These are phyloP conservation scores for Leptonema lineaticorne DNA, from an alignment of 1,140 invertebrate species.

Conservation along the genomic window DNA sequence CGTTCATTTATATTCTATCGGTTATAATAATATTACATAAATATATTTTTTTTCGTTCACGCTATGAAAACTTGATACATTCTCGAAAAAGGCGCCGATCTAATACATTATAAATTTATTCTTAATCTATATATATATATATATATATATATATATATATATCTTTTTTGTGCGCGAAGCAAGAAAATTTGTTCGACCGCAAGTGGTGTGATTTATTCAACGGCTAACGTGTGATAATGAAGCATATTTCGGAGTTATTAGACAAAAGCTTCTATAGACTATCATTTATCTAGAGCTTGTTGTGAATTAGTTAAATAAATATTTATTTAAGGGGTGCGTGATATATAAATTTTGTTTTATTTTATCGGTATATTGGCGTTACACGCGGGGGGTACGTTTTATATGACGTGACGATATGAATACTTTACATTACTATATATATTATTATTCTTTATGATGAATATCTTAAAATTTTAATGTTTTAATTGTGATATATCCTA, in stretches of 20 bases:
- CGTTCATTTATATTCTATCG: not conserved
- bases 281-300: constrained; percentile 17
- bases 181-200: constrained; percentile 29
- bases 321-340: constrained; percentile 31
- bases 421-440: no score
- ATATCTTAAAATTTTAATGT: no score
- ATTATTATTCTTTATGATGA: no score
- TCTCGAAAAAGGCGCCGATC: not conserved
- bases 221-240: constrained; percentile 41
- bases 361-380: not conserved
- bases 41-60: no score
- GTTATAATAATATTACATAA: not conserved
- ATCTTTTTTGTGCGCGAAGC: not conserved
- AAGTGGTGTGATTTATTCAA: constrained; percentile 40
- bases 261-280: not conserved
- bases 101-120: not conserved
- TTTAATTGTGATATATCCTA: no score
- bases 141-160: no score
- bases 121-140: no score
- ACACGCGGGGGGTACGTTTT: not conserved
- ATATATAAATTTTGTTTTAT: constrained; percentile 10
- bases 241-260: constrained; percentile 25
- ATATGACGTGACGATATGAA: no score
- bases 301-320: constrained; percentile 31
- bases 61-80: not conserved